Conservation (phyloP, 2,888 invertebrate genomes). For the Eupeodes latifasciatus region DNA sequence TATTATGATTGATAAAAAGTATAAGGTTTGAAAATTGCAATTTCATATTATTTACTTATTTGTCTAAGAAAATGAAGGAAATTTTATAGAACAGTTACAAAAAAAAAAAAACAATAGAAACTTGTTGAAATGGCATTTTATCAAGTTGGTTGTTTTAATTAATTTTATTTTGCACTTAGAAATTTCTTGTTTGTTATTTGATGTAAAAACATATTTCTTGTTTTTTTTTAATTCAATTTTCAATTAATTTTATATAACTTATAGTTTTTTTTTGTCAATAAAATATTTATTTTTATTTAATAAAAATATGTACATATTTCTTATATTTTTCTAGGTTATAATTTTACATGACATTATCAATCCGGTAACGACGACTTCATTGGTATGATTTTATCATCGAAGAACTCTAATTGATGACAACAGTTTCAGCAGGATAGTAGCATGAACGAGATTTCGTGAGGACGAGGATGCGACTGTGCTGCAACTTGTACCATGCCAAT, state of each 20-base stretch:
- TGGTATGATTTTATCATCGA: no score
- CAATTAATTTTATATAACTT: conserved; percentile 5
- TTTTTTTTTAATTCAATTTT: conserved; percentile 15
- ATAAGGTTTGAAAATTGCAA: conserved; percentile 39
- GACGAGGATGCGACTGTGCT: no score
- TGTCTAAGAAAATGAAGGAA: conserved; percentile 46
- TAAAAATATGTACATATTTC: no score
- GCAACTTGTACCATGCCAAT: no score
- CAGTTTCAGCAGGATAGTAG: no score
- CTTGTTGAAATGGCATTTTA: conserved; percentile 54
- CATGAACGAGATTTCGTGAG: no score
- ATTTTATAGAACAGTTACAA: not conserved
- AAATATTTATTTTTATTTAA: no score
- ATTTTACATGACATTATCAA: no score
- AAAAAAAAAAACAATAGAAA: conserved; percentile 26
- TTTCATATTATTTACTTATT: conserved; percentile 44
- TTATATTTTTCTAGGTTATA: no score
- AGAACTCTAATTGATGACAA: no score
- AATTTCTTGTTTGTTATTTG: conserved; percentile 25
- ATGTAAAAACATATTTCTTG: not conserved
- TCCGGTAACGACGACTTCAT: no score
- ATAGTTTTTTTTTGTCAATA: not conserved
- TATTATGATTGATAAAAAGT: conserved; percentile 11
- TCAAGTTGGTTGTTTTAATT: conserved; percentile 61
- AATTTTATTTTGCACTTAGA: conserved; percentile 59